Evolutionary conservation across 2,797 vertebrate genomes (phyloP).

Genomic region (Mustela erminea): DNA sequence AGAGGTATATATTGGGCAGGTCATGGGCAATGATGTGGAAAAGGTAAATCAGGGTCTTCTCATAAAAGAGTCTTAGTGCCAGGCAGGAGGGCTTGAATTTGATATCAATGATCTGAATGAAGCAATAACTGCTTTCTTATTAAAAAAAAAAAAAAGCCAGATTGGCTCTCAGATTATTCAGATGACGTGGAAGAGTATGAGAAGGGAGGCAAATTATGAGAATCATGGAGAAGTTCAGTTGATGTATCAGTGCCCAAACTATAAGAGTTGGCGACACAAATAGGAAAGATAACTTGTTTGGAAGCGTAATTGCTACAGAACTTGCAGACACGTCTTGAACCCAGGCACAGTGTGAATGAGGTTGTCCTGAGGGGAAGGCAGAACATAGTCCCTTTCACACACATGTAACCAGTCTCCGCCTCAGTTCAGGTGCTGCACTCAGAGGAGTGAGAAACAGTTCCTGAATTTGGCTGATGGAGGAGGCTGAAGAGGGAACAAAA

Average conservation of each 20-base stretch:
- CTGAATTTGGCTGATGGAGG: not conserved
- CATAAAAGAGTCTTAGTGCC: not conserved
- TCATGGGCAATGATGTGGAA: not conserved
- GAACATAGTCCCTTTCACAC: not conserved
- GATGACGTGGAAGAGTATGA: not conserved
- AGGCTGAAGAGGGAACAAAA: not conserved
- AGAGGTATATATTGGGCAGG: not conserved
- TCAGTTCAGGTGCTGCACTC: not conserved
- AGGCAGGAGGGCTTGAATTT: not conserved
- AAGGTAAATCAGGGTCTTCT: not conserved
- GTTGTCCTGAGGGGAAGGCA: not conserved
- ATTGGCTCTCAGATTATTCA: not conserved
- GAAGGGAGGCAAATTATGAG: not conserved
- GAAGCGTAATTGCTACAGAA: not conserved
- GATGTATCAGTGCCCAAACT: not conserved
- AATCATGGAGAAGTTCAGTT: not conserved
- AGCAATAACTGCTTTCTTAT: not conserved
- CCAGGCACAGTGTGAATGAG: not conserved
- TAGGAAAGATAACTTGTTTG: not conserved
- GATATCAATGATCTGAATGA: not conserved
- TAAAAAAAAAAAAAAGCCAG: not conserved
- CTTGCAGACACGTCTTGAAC: not conserved
- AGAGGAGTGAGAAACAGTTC: not conserved
- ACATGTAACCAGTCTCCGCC: not conserved
- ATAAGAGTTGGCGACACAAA: not conserved